Evolutionary conservation across 92 coral and sea anemone genomes (phyloP), one percentile per base, ranked within the genome.

Genomic region (Phenganax stokvisi): DNA sequence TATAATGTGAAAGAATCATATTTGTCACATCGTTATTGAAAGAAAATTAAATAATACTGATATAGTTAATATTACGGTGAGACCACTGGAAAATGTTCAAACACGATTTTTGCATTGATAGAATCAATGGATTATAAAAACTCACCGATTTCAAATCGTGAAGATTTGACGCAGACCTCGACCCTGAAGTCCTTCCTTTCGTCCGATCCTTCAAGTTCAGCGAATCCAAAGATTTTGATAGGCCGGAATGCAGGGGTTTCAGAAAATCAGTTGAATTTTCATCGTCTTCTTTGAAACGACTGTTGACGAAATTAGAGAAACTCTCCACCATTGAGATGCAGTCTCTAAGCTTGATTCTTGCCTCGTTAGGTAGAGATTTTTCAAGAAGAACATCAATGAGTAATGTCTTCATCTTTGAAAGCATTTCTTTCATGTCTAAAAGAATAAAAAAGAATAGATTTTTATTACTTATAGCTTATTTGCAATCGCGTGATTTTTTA

Each of bases 401-500:
- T 9, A 28, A 7, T 6, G 61, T 51, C 51, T 51, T 79, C 62
- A 79, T 79, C 6, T 54, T 17, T 13, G 72, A 65, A n/a, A 79
- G 61, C 62, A 79, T 16, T 65, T 79, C 74, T 12, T 59, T n/a
- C 58, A 79, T 16, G 58, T 79, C 83, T 63, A 56, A 12, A n/a
- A 37, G 6, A 76, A 7, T 3, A 53, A 73, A 51, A 52, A 6
- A 2, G 25, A 67, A 67, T 37, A 5, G 47, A 37, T 37, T 2
- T 37, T 37, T 37, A 37, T 2, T 37, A 5, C 5, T 37, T 5
- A 20, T 20, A 20, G 25, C 25, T 20, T 20, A 20, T 20, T 20
- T 20, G 25, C 25, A 20, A 20, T 20, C 25, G 25, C 25, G 25
- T 20, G 25, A 20, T 20, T 20, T 20, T 20, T 20, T 20, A 20